Percentiles rank a stretch among this genome's conserved stretches.
Evolutionary conservation across 23 tunicate species (phyloP).

Genomic region (Clavelina lepadiformis): DNA sequence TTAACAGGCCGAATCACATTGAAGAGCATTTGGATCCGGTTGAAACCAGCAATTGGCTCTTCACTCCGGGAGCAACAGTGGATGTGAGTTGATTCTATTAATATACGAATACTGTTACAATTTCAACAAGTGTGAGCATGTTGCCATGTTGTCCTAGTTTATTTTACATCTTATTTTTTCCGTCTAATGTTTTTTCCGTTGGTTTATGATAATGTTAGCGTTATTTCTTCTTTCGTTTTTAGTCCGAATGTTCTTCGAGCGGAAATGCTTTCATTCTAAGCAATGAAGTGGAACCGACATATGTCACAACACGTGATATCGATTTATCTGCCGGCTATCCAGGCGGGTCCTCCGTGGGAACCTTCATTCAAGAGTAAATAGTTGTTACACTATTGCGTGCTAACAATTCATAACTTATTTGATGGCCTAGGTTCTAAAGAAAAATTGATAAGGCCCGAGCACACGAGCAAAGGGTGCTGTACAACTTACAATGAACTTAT

Average conservation of each 20-base stretch:
- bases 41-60: constrained; percentile 42
- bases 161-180: too few relatives aligned
- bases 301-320: constrained; percentile 57
- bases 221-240: not conserved
- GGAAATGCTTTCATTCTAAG: constrained; percentile 37
- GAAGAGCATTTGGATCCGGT: constrained; percentile 51
- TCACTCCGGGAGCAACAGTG: constrained; percentile 43
- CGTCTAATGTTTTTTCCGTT: too few relatives aligned
- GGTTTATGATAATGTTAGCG: not conserved
- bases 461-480: too few relatives aligned
- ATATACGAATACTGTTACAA: too few relatives aligned
- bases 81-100: not conserved
- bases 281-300: constrained; percentile 3
- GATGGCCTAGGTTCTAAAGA: too few relatives aligned
- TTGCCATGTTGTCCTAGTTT: constrained; percentile 1
- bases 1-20: constrained; percentile 23
- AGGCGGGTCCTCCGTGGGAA: too few relatives aligned
- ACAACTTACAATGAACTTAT: too few relatives aligned
- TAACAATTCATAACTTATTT: too few relatives aligned
- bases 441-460: too few relatives aligned
- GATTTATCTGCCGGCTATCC: constrained; percentile 60
- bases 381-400: too few relatives aligned
- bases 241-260: constrained; percentile 31
- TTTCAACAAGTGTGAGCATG: too few relatives aligned
- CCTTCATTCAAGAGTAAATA: too few relatives aligned